A percentile compares a stretch with the other conserved stretches of the same genome.
Conservation (phyloP, 2,888 invertebrate genomes). For the Rhagonycha fulva region DNA sequence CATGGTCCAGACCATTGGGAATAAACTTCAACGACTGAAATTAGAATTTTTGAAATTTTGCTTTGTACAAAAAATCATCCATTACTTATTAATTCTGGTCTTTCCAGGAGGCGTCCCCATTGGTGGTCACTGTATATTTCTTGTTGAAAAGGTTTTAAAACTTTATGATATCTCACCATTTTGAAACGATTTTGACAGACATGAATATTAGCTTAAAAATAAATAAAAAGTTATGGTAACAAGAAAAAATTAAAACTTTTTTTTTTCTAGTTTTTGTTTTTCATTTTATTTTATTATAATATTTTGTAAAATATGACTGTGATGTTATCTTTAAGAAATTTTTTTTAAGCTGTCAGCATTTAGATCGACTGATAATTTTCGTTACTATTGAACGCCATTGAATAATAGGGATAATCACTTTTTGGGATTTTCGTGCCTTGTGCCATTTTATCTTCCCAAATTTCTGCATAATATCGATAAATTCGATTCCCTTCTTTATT, state of each 20-base stretch:
- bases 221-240: neutral
- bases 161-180: conserved; percentile 62
- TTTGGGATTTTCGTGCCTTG: too few relatives aligned
- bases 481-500: too few relatives aligned
- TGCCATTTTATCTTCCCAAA: too few relatives aligned
- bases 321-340: too few relatives aligned
- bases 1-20: conserved; percentile 94
- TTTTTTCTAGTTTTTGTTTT: neutral
- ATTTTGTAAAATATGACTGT: too few relatives aligned
- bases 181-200: conserved; percentile 30
- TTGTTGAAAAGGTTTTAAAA: conserved; percentile 70
- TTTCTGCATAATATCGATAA: too few relatives aligned
- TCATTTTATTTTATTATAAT: too few relatives aligned
- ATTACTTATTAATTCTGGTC: conserved; percentile 77
- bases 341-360: too few relatives aligned
- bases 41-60: neutral
- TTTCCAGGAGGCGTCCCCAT: conserved; percentile 76
- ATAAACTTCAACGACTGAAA: conserved; percentile 81
- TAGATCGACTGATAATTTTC: too few relatives aligned
- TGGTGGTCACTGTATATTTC: conserved; percentile 85
- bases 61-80: conserved; percentile 36
- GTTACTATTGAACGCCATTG: too few relatives aligned
- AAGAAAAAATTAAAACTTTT: neutral
- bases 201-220: neutral
- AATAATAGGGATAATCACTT: too few relatives aligned